A percentile compares a stretch with the other conserved stretches of the same genome.
These are phyloP conservation scores for Gryllus bimaculatus DNA, from an alignment of 1,140 invertebrate species.

Conservation along the genomic window DNA sequence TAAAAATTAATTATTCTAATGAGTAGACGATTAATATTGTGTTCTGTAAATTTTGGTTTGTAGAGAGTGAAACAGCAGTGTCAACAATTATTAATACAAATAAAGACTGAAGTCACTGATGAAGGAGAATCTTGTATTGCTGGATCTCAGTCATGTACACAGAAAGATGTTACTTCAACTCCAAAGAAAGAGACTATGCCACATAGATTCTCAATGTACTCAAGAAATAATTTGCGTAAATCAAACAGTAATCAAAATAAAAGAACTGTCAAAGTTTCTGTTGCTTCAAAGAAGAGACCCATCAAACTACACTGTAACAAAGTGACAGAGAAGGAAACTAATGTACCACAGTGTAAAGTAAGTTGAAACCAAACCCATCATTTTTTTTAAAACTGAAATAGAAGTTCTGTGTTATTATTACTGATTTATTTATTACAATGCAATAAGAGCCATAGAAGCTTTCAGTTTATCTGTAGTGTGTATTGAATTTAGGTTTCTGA, in stretches of 20 bases:
- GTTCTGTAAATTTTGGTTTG: background rate
- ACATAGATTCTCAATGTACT: background rate
- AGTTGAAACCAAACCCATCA: background rate
- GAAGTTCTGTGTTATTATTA: too few species aligned
- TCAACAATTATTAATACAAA: background rate
- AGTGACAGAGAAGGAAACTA: background rate
- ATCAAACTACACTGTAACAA: background rate
- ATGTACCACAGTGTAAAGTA: background rate
- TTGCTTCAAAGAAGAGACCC: background rate
- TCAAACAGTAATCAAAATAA: background rate
- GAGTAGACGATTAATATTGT: background rate
- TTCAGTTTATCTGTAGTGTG: too few species aligned
- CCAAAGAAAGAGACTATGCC: background rate
- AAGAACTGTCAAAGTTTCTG: background rate
- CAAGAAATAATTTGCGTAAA: background rate
- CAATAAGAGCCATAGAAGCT: too few species aligned
- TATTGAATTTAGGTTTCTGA: too few species aligned
- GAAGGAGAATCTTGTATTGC: background rate
- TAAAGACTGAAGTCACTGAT: background rate
- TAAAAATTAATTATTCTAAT: too few species aligned
- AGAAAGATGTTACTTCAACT: background rate
- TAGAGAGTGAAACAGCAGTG: background rate
- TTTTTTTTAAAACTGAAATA: too few species aligned
- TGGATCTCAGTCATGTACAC: background rate
- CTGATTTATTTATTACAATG: too few species aligned